Conservation (phyloP, 2,113 vertebrate genomes). For the Aphyosemion australe region DNA sequence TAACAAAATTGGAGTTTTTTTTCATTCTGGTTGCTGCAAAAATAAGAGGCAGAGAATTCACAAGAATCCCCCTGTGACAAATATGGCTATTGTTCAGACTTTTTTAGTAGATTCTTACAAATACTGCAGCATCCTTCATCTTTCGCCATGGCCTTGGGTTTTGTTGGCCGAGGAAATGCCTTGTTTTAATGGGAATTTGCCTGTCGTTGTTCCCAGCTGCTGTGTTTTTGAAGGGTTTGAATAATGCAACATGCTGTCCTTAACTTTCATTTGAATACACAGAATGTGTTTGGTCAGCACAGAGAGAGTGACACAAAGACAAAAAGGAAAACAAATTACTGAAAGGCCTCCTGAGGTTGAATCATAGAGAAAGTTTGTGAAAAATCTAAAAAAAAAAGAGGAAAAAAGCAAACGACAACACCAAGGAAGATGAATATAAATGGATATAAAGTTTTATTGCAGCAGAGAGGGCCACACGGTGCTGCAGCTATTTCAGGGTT, state of each 20-base stretch:
- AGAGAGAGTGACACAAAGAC: conserved; percentile 41
- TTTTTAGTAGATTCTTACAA: background rate
- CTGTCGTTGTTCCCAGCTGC: conserved; percentile 39
- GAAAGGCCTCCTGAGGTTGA: conserved; percentile 38
- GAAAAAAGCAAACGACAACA: background rate
- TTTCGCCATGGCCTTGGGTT: conserved; percentile 12
- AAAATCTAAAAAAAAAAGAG: conserved; percentile 13
- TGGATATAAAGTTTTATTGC: conserved; percentile 39
- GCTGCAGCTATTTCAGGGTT: conserved; percentile 40
- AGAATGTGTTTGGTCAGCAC: conserved; percentile 54
- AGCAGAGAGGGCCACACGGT: conserved; percentile 32
- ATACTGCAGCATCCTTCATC: background rate
- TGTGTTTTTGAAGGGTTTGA: conserved; percentile 36
- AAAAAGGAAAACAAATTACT: conserved; percentile 17
- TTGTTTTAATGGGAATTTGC: conserved; percentile 48
- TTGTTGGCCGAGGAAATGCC: conserved; percentile 45
- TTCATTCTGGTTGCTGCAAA: background rate
- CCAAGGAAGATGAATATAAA: conserved; percentile 26
- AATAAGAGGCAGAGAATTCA: background rate
- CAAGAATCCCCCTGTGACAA: background rate
- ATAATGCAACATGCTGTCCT: conserved; percentile 55
- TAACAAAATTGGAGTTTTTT: background rate
- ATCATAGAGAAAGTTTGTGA: conserved; percentile 9
- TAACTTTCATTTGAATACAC: conserved; percentile 41
- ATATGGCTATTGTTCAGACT: background rate